Conservation (phyloP, 1,140 invertebrate species). For the Oedothorax gibbosus region DNA sequence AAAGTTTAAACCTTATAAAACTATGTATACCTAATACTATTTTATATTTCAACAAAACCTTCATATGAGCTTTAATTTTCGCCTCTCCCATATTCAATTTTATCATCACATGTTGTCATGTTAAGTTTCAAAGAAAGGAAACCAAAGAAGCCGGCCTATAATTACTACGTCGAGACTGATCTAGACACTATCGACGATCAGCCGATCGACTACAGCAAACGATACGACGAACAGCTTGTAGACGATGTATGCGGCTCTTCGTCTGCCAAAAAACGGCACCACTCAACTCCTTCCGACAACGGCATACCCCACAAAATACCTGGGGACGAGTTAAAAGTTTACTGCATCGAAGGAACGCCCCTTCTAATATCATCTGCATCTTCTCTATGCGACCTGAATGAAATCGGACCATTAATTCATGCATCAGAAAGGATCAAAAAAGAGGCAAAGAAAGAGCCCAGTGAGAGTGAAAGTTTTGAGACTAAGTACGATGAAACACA, state of each 20-base stretch:
- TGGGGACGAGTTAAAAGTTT: slow-evolving; percentile 89
- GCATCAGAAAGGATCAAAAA: not conserved
- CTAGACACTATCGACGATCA: slow-evolving; percentile 34
- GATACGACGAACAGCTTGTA: slow-evolving; percentile 26
- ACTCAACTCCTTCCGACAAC: not conserved
- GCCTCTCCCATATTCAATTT: too few species aligned
- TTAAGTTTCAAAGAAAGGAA: slow-evolving; percentile 1
- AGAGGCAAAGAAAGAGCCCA: not conserved
- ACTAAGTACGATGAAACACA: not conserved
- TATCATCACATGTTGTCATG: not conserved
- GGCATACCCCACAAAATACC: slow-evolving; percentile 64
- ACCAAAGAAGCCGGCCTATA: not conserved
- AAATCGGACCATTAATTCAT: slow-evolving; percentile 1
- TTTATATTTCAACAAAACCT: too few species aligned
- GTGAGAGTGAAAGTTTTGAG: not conserved
- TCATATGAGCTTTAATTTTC: too few species aligned
- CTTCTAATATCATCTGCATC: slow-evolving; percentile 77
- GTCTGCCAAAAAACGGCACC: not conserved
- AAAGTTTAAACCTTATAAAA: too few species aligned
- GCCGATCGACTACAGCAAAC: slow-evolving; percentile 43
- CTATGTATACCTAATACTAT: too few species aligned
- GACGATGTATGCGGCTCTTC: not conserved
- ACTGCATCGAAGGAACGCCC: slow-evolving; percentile 92
- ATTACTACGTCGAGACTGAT: slow-evolving; percentile 36
- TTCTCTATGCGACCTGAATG: slow-evolving; percentile 32